Base-by-base conservation (phyloP, 2,797 vertebrate species). In the Cossypha heuglini region DNA sequence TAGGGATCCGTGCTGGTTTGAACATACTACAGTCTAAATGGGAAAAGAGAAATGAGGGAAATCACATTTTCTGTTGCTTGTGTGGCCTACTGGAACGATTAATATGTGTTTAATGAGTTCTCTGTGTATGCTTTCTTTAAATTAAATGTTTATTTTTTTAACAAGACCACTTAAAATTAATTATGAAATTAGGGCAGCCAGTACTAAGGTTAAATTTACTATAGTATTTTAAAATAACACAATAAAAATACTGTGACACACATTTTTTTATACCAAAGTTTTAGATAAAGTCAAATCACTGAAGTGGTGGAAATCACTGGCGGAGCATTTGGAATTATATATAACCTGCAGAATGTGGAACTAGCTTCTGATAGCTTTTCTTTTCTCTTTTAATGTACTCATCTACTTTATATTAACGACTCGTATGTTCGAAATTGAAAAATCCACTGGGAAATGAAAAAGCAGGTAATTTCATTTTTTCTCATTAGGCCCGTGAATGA, bases 121-220 rank as follows among this genome's bases (percentile, higher is more conserved):
- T 92, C 5, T 26, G 7, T 49, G 10, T 62, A 54, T 0, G 1
- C 59, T 93, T 89, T 81, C 61, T 88, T 94, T 81, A 68, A 95
- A 86, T 80, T 40, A 78, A 81, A 78, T 66, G 37, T 69, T 90
- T 88, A 16, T 40, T 88, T 92, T 86, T 94, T 81, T 63, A 94
- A 86, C 33, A 88, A 69, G 69, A 84, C 54, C 46, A 66, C 49
- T 80, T 89, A 84, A 88, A 88, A 80, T 71, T 75, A 90, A 69
- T 67, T 75, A 55, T 68, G 31, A 71, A 91, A 92, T 55, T 48
- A 73, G n/a, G 48, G 49, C 66, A 86, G 76, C n/a, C 26, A 10
- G 31, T 75, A 72, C 54, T 86, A 88, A 68, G 33, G 54, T 77
- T 93, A 84, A 64, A 86, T 88, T 90, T 88, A 72, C 49, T 72